These are phyloP conservation scores for Myiothlypis chrysogaster DNA, from an alignment of 2,797 vertebrate species.

Conservation along the genomic window DNA sequence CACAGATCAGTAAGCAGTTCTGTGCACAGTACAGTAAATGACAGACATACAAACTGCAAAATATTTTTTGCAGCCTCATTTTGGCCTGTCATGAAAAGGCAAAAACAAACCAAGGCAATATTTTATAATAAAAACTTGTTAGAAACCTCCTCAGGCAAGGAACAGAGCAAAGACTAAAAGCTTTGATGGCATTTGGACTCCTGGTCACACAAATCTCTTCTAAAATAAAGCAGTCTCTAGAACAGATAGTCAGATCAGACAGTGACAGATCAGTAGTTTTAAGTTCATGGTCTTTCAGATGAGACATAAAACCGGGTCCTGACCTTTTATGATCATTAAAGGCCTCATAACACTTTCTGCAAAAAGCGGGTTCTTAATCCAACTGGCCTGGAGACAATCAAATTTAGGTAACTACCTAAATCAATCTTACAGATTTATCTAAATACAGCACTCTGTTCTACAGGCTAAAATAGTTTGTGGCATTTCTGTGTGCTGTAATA, in stretches of 20 bases:
- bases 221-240: slow-evolving; percentile 33
- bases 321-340: slow-evolving; percentile 48
- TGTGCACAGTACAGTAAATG: neutral
- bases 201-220: slow-evolving; percentile 36
- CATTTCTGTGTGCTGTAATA: neutral
- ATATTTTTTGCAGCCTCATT: neutral
- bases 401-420: slow-evolving; percentile 45
- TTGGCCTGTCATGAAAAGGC: neutral
- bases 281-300: slow-evolving; percentile 52
- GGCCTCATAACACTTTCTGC: slow-evolving; percentile 23
- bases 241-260: slow-evolving; percentile 29
- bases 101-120: neutral
- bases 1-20: neutral
- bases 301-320: slow-evolving; percentile 45
- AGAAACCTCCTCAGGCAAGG: slow-evolving; percentile 39
- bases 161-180: slow-evolving; percentile 1
- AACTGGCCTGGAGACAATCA: slow-evolving; percentile 46
- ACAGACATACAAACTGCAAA: neutral
- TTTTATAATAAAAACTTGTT: slow-evolving; percentile 12
- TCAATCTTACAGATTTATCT: slow-evolving; percentile 42
- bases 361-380: slow-evolving; percentile 33
- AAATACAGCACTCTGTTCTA: slow-evolving; percentile 1
- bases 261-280: slow-evolving; percentile 13
- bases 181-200: slow-evolving; percentile 27
- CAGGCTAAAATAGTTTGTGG: neutral